Percentiles rank a stretch among this genome's conserved stretches.
phyloP scores from a whole-genome alignment of 2,797 vertebrate genomes.

The Pempheris klunzingeri region DNA sequence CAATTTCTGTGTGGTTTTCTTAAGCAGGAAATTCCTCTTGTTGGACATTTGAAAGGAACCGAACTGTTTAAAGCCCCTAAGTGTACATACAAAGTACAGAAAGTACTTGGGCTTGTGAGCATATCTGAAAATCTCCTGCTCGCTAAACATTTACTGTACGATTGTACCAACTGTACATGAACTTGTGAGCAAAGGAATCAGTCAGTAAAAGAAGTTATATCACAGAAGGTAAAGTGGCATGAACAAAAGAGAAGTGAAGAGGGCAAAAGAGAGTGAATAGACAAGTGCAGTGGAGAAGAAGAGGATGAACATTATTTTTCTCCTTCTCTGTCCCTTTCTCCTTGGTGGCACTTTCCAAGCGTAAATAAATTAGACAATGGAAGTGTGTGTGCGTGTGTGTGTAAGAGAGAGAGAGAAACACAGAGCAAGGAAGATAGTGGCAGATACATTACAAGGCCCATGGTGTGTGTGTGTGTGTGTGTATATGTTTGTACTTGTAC shows the following conservation, averaged over 20 bases:
- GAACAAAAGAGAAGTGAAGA: background rate
- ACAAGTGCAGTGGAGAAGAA: constrained; percentile 31
- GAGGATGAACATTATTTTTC: constrained; percentile 70
- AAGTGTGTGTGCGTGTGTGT: constrained; percentile 30
- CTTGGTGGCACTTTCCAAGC: constrained; percentile 79
- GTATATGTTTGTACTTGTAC: constrained; percentile 58
- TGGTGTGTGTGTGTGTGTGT: constrained; percentile 44
- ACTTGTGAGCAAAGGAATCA: background rate
- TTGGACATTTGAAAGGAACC: background rate
- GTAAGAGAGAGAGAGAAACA: constrained; percentile 19
- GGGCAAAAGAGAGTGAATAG: constrained; percentile 2
- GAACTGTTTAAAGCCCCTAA: background rate
- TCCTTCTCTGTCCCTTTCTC: constrained; percentile 81
- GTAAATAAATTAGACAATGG: constrained; percentile 82
- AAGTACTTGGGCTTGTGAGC: background rate
- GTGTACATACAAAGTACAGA: background rate
- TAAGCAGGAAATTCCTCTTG: background rate
- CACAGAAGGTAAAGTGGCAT: background rate
- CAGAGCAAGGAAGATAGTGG: constrained; percentile 67
- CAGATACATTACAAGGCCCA: constrained; percentile 61
- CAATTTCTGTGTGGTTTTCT: background rate
- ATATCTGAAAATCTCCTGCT: background rate
- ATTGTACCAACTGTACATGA: background rate
- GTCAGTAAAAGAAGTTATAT: constrained; percentile 12
- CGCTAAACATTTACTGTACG: background rate